phyloP scores from a whole-genome alignment of 2,888 invertebrate species.

The Andrena dorsata region DNA sequence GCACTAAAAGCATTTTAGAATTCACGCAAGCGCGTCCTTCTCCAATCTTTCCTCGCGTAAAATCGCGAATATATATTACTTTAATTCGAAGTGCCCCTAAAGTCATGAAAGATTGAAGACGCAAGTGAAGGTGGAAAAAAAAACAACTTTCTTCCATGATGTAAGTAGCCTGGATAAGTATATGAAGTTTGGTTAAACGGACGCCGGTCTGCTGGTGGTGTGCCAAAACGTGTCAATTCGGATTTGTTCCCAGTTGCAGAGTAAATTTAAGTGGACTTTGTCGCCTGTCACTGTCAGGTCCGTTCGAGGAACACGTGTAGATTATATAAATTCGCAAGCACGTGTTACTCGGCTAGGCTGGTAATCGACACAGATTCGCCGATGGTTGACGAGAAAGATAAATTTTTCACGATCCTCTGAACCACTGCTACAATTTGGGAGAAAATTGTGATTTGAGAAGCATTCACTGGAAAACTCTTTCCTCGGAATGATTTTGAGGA shows the following conservation, averaged over 20 bases:
- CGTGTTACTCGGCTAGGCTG: background rate
- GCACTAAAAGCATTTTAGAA: background rate
- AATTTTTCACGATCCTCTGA: background rate
- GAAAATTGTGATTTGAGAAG: too few relatives aligned
- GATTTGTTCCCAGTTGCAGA: background rate
- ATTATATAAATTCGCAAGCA: slow-evolving; percentile 22
- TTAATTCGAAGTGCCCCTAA: background rate
- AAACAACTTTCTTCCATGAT: background rate
- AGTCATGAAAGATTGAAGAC: background rate
- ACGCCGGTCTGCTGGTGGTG: background rate
- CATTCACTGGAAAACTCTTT: too few relatives aligned
- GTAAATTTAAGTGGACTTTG: slow-evolving; percentile 5
- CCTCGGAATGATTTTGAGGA: too few relatives aligned
- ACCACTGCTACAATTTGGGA: too few relatives aligned
- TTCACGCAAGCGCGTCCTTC: background rate
- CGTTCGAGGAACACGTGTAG: slow-evolving; percentile 15
- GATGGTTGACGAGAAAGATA: background rate
- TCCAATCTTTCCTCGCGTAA: background rate
- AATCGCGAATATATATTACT: background rate
- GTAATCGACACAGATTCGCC: background rate
- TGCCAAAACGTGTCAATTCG: slow-evolving; percentile 15
- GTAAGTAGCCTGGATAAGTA: background rate
- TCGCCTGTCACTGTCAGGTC: slow-evolving; percentile 15
- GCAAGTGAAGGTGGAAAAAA: background rate
- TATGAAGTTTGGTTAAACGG: background rate